Evolutionary conservation across 2,113 vertebrate species (phyloP).

Genomic region (Calonectris borealis): DNA sequence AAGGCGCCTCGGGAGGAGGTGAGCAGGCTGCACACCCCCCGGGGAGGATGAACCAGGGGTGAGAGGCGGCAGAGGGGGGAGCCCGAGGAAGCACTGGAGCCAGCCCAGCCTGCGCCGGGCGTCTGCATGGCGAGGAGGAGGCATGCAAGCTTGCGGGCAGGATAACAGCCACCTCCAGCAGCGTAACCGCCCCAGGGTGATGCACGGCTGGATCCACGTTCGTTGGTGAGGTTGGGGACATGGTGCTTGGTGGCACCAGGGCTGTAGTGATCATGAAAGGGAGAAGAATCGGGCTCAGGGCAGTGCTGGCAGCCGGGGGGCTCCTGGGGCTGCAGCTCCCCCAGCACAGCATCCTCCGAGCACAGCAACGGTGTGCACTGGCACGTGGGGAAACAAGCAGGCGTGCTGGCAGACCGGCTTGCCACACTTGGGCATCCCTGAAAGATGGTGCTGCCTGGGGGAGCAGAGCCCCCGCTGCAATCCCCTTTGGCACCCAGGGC

Average conservation of each 20-base stretch:
- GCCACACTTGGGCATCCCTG: accelerated
- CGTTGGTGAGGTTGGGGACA: neutral
- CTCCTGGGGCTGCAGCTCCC: neutral
- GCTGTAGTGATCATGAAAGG: neutral
- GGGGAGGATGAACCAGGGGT: neutral
- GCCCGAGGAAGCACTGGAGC: neutral
- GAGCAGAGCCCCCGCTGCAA: accelerated
- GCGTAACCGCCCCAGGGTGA: accelerated
- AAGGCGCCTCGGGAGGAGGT: neutral
- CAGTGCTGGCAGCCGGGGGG: neutral
- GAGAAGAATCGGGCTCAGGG: neutral
- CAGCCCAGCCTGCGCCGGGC: accelerated
- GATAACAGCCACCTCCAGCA: neutral
- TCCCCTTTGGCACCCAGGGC: neutral
- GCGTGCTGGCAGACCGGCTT: neutral
- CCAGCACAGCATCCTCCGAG: neutral
- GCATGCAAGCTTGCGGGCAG: accelerated
- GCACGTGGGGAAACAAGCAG: neutral
- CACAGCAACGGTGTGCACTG: accelerated
- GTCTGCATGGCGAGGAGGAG: accelerated
- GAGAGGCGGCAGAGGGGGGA: accelerated
- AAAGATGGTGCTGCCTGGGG: neutral
- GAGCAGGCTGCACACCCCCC: neutral
- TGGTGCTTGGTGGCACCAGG: neutral
- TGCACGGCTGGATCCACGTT: accelerated